These are phyloP conservation scores for Pelobates fuscus DNA, from an alignment of 2,113 vertebrate genomes.

Conservation along the genomic window DNA sequence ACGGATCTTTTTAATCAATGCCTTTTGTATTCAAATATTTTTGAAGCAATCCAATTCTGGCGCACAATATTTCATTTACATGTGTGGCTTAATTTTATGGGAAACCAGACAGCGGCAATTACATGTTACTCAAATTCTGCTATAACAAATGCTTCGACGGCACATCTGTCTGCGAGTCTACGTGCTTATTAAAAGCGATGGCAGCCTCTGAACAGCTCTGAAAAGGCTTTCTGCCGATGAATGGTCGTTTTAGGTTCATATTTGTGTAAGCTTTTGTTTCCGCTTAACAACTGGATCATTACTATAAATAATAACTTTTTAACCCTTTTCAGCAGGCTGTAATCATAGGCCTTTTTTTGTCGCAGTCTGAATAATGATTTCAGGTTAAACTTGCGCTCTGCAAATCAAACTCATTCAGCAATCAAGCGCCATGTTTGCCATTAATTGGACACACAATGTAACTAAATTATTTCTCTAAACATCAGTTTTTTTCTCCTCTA, in stretches of 20 bases:
- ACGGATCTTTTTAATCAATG: not conserved
- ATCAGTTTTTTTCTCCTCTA: no score
- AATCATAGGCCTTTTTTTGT: not conserved
- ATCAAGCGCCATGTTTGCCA: constrained; percentile 47
- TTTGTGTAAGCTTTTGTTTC: constrained; percentile 36
- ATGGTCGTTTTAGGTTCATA: constrained; percentile 36
- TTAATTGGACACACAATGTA: not conserved
- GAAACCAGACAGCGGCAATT: constrained; percentile 44
- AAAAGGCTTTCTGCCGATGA: constrained; percentile 11
- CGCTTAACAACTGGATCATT: constrained; percentile 42
- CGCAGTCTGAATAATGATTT: constrained; percentile 23
- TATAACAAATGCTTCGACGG: constrained; percentile 35
- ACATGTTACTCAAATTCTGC: constrained; percentile 36
- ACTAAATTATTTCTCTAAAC: not conserved
- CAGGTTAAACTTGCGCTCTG: constrained; percentile 32
- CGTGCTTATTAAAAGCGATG: constrained; percentile 45
- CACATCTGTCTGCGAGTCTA: constrained; percentile 41
- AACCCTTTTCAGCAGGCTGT: constrained; percentile 6
- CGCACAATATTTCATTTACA: constrained; percentile 28
- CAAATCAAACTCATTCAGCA: constrained; percentile 51
- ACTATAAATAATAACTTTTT: constrained; percentile 34
- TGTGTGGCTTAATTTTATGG: constrained; percentile 27
- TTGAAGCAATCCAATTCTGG: not conserved
- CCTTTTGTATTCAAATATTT: constrained; percentile 21
- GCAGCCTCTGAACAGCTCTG: constrained; percentile 29